Evolutionary conservation across 1,140 invertebrate genomes (phyloP).

Genomic region (Lerema accius): DNA sequence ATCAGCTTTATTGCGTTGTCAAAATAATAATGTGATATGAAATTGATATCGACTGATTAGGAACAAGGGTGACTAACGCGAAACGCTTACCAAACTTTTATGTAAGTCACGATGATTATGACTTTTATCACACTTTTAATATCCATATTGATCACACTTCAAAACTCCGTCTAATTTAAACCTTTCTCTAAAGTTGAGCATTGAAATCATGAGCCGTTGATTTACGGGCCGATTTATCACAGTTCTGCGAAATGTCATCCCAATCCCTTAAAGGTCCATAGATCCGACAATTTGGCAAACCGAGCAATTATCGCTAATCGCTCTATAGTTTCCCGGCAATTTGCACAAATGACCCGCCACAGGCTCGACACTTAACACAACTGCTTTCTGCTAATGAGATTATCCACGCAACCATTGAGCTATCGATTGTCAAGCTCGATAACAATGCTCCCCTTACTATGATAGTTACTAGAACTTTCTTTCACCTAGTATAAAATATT

Average conservation of each 20-base stretch:
- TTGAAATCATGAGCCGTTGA: conserved; percentile 11
- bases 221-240: conserved; percentile 32
- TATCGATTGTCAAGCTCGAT: conserved; percentile 41
- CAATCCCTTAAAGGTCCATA: conserved; percentile 44
- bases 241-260: conserved; percentile 25
- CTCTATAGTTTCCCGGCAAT: conserved; percentile 64
- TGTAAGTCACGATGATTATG: no score
- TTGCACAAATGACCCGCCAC: conserved; percentile 63
- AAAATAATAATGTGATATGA: no score
- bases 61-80: no score
- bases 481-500: conserved; percentile 4
- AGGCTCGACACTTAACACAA: conserved; percentile 41
- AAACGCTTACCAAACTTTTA: no score
- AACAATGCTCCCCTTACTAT: background rate
- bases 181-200: conserved; percentile 1
- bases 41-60: no score
- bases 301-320: conserved; percentile 72
- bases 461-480: background rate
- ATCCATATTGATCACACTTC: background rate
- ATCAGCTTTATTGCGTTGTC: no score
- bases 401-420: conserved; percentile 44
- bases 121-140: no score
- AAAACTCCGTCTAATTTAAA: no score
- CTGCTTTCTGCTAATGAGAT: conserved; percentile 59
- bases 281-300: conserved; percentile 64